Evolutionary conservation across 2,797 vertebrate genomes (phyloP).

Genomic region (Gymnopithys bicolor): DNA sequence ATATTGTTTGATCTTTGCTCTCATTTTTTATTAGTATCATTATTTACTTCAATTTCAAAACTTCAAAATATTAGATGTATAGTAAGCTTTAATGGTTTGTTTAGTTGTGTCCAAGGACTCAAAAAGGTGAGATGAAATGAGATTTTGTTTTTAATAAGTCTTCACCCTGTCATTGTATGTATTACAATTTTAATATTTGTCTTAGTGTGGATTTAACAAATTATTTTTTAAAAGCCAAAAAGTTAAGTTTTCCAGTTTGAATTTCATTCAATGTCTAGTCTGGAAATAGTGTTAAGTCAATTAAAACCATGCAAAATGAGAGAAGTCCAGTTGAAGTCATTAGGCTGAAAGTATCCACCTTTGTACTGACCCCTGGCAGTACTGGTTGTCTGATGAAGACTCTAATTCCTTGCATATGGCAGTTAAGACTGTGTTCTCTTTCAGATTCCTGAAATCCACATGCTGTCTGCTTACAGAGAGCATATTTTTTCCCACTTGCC

Average conservation of each 20-base stretch:
- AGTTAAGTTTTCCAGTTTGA: background rate
- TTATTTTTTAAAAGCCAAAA: background rate
- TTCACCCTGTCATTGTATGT: background rate
- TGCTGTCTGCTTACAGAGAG: background rate
- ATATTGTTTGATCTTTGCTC: background rate
- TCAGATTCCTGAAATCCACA: background rate
- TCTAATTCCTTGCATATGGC: background rate
- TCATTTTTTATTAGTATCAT: background rate
- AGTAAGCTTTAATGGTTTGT: background rate
- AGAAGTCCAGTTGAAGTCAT: background rate
- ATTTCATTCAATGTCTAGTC: background rate
- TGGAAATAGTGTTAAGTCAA: background rate
- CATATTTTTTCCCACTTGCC: background rate
- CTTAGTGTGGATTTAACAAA: background rate
- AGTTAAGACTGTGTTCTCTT: background rate
- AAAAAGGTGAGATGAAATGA: background rate
- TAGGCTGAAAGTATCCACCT: background rate
- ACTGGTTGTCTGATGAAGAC: background rate
- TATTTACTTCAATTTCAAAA: background rate
- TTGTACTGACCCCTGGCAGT: background rate
- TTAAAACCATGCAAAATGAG: background rate
- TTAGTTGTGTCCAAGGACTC: background rate
- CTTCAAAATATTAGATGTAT: background rate
- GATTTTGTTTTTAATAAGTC: background rate
- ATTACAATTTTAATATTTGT: background rate